phyloP scores from a whole-genome alignment of 2,113 vertebrate genomes.

The Erpornis zantholeuca region DNA sequence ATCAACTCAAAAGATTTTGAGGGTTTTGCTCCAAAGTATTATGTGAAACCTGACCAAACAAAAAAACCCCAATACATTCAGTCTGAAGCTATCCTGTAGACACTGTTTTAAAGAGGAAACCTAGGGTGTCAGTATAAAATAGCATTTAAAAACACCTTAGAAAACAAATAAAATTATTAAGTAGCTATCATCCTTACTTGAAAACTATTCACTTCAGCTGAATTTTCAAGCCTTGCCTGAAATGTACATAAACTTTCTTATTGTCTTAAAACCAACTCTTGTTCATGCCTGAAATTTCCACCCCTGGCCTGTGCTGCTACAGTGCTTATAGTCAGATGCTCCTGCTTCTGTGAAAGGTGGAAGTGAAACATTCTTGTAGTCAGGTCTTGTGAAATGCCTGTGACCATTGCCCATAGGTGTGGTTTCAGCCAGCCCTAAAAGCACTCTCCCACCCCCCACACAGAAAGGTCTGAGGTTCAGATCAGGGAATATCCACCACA shows the following conservation, averaged over 20 bases:
- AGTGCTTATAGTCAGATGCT: fast-evolving
- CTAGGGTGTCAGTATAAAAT: background rate
- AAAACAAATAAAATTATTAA: background rate
- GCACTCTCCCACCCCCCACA: background rate
- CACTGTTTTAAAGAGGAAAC: background rate
- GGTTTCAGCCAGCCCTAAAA: background rate
- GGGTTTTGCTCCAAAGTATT: background rate
- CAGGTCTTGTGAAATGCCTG: background rate
- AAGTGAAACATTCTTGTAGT: background rate
- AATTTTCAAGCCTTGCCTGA: background rate
- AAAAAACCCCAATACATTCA: fast-evolving
- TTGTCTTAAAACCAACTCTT: fast-evolving
- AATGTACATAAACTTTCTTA: background rate
- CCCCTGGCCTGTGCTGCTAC: fast-evolving
- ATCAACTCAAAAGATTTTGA: background rate
- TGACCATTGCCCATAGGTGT: fast-evolving
- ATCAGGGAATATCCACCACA: background rate
- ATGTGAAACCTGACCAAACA: background rate
- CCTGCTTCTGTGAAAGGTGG: background rate
- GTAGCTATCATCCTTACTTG: background rate
- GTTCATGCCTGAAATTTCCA: background rate
- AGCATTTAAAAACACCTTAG: fast-evolving
- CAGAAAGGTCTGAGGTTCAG: background rate
- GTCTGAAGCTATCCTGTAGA: background rate
- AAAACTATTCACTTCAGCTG: background rate